Conservation (phyloP, 2,797 vertebrate genomes). For the Anolis apletophallus region DNA sequence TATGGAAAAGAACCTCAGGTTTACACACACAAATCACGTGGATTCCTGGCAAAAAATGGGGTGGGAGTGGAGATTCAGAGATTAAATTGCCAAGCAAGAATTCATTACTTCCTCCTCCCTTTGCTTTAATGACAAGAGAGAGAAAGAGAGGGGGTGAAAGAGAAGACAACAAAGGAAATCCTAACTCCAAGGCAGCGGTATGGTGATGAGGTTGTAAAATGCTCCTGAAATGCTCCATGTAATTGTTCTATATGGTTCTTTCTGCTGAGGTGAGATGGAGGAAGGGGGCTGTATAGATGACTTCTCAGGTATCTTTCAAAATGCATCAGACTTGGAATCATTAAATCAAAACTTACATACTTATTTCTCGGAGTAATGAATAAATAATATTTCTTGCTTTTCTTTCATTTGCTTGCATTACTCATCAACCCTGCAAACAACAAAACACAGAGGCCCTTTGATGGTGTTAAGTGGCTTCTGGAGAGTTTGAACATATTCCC, state of each 20-base stretch:
- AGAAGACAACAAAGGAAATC: slow-evolving; percentile 17
- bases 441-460: slow-evolving; percentile 2
- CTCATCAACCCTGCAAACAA: slow-evolving; percentile 7
- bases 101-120: not conserved
- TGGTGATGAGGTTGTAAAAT: slow-evolving; percentile 30
- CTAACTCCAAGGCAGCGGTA: not conserved
- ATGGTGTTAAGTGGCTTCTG: slow-evolving; percentile 5
- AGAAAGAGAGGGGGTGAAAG: not conserved
- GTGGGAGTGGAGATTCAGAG: not conserved
- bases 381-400: slow-evolving; percentile 36
- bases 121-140: slow-evolving; percentile 9
- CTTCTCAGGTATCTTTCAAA: slow-evolving; percentile 14
- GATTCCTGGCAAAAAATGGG: slow-evolving; percentile 25
- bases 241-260: slow-evolving; percentile 15
- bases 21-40: not conserved
- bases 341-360: not conserved
- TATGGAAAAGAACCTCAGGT: not conserved
- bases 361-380: slow-evolving; percentile 14
- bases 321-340: slow-evolving; percentile 2
- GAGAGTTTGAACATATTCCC: slow-evolving; percentile 13
- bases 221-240: slow-evolving; percentile 13
- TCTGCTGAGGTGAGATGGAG: slow-evolving; percentile 4
- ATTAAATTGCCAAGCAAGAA: slow-evolving; percentile 9
- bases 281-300: not conserved
- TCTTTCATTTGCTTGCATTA: slow-evolving; percentile 32